These are phyloP conservation scores for Periophthalmodon schlosseri DNA, from an alignment of 2,113 vertebrate genomes.

Conservation along the genomic window DNA sequence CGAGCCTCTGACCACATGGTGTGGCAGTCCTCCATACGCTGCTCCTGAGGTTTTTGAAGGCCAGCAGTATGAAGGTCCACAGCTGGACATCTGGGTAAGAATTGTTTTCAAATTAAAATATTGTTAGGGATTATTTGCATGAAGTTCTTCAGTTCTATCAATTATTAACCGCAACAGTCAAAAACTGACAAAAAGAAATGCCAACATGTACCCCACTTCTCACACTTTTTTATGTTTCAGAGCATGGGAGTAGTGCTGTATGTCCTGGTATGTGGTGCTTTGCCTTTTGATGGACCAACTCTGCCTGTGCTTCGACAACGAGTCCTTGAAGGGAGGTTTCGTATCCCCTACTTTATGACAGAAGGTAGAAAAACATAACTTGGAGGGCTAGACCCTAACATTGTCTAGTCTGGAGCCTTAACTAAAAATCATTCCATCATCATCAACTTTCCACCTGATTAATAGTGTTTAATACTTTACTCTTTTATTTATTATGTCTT, in stretches of 20 bases:
- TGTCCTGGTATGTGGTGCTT: slow-evolving; percentile 93
- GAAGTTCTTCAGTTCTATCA: background rate
- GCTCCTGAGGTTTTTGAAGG: slow-evolving; percentile 98
- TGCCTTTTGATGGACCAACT: slow-evolving; percentile 96
- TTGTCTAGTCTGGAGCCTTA: background rate
- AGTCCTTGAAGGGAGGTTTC: slow-evolving; percentile 96
- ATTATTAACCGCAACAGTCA: background rate
- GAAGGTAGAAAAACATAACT: slow-evolving; percentile 84
- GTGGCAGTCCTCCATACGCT: slow-evolving; percentile 96
- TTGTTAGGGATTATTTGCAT: background rate
- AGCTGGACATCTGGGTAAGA: slow-evolving; percentile 97
- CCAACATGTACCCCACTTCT: background rate
- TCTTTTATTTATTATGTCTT: no score
- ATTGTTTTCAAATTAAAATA: background rate
- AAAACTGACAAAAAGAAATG: background rate
- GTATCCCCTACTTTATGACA: slow-evolving; percentile 99
- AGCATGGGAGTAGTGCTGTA: slow-evolving; percentile 99
- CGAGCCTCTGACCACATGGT: slow-evolving; percentile 93
- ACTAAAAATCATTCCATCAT: background rate
- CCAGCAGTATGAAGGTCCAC: slow-evolving; percentile 96
- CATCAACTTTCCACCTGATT: no score
- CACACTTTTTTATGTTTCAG: slow-evolving; percentile 61
- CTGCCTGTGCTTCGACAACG: slow-evolving; percentile 94
- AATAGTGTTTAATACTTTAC: no score
- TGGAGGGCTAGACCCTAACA: background rate